These are phyloP conservation scores for Drosophila paramelanica DNA, from an alignment of 2,888 invertebrate genomes.

Conservation along the genomic window DNA sequence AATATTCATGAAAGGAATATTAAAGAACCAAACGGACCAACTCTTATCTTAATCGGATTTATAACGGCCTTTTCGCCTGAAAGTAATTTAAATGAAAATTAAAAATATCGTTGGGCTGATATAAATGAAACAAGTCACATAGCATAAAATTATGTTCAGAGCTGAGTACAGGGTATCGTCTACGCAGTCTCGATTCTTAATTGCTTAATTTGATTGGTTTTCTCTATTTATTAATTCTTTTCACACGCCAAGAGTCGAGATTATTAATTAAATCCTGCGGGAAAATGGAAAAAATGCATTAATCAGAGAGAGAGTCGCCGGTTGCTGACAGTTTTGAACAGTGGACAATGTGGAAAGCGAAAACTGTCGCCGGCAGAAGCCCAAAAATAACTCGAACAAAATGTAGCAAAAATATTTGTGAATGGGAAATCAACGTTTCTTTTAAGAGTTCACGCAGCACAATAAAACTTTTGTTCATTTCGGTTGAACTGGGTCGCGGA, in stretches of 20 bases:
- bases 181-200: neutral
- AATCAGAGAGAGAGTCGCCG: conserved; percentile 2
- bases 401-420: conserved; percentile 51
- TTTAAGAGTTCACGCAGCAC: conserved; percentile 38
- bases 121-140: no score
- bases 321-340: conserved; percentile 9
- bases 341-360: neutral
- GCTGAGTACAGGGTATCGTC: neutral
- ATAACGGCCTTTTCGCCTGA: no score
- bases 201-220: conserved; percentile 3
- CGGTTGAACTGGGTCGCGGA: conserved; percentile 29
- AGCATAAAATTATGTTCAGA: no score
- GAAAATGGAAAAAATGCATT: conserved; percentile 24
- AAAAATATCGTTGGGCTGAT: no score
- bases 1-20: no score
- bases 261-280: conserved; percentile 21
- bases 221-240: conserved; percentile 39
- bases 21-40: no score
- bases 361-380: conserved; percentile 16
- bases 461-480: conserved; percentile 62
- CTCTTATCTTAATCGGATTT: no score
- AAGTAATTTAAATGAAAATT: no score
- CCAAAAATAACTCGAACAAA: conserved; percentile 28
- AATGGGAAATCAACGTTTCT: conserved; percentile 57
- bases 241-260: conserved; percentile 3